Percentiles rank a stretch among this genome's conserved stretches.
Evolutionary conservation across 1,140 invertebrate genomes (phyloP).

Genomic region (Phenacoccus solenopsis): DNA sequence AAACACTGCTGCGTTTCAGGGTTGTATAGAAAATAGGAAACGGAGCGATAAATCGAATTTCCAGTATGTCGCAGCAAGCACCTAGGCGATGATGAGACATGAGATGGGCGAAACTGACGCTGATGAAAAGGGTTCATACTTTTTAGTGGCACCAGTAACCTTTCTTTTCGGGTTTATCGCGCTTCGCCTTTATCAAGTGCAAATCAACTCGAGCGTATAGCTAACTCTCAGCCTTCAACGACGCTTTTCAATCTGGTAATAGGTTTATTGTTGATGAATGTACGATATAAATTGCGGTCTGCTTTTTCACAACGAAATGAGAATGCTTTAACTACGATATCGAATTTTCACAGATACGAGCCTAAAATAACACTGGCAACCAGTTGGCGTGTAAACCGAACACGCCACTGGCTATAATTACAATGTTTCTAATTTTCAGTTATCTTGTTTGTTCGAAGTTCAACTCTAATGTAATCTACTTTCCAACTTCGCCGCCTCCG

Average conservation of each 20-base stretch:
- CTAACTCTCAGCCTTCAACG: neutral
- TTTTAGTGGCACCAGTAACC: neutral
- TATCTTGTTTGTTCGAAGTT: no score
- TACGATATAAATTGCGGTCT: neutral
- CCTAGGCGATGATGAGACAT: constrained; percentile 1
- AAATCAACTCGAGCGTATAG: constrained; percentile 1
- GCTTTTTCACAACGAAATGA: neutral
- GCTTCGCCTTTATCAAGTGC: neutral
- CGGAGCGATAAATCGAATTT: constrained; percentile 1
- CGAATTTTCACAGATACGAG: no score
- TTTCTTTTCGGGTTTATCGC: neutral
- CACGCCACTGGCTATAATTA: neutral
- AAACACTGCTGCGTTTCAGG: neutral
- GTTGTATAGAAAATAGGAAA: neutral
- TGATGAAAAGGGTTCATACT: constrained; percentile 1
- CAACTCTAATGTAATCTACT: no score
- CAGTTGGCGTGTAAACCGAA: no score
- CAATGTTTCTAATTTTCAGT: neutral
- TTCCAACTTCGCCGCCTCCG: no score
- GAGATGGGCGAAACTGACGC: neutral
- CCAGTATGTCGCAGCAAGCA: neutral
- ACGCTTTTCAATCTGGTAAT: neutral
- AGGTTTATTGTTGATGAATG: neutral
- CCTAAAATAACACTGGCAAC: no score
- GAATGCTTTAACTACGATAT: neutral